phyloP scores from a whole-genome alignment of 2,797 vertebrate genomes.

The Myotis vivesi region DNA sequence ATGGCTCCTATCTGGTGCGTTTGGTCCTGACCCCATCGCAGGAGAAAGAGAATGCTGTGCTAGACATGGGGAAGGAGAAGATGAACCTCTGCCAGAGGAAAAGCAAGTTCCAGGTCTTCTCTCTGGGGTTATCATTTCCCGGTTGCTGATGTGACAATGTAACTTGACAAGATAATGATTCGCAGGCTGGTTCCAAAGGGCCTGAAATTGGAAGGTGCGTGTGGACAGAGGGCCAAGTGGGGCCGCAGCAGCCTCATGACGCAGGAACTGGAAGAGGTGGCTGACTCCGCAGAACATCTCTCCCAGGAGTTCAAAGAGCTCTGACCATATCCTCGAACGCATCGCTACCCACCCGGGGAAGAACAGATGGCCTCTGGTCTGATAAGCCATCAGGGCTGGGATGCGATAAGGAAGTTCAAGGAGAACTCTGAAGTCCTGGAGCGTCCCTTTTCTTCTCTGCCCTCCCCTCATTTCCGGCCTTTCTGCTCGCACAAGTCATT shows the following conservation, averaged over 20 bases:
- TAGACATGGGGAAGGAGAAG: neutral
- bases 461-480: neutral
- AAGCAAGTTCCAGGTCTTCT: slow-evolving; percentile 33
- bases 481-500: neutral
- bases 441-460: neutral
- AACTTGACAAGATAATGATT: slow-evolving; percentile 50
- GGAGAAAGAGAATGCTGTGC: neutral
- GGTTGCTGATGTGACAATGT: slow-evolving; percentile 45
- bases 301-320: slow-evolving; percentile 30
- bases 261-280: neutral
- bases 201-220: slow-evolving; percentile 31
- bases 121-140: slow-evolving; percentile 26
- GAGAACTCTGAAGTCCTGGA: neutral
- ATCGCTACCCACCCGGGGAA: neutral
- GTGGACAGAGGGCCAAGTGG: neutral
- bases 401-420: slow-evolving; percentile 35
- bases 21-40: neutral
- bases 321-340: neutral
- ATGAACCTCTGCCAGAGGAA: neutral
- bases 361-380: slow-evolving; percentile 17
- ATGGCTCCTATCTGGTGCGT: neutral
- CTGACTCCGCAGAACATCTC: neutral
- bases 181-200: slow-evolving; percentile 55
- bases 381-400: slow-evolving; percentile 4
- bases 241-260: neutral